Percentiles rank a stretch among this genome's conserved stretches.
Evolutionary conservation across 2,888 invertebrate species (phyloP).

Genomic region (Melinaea marsaeus): DNA sequence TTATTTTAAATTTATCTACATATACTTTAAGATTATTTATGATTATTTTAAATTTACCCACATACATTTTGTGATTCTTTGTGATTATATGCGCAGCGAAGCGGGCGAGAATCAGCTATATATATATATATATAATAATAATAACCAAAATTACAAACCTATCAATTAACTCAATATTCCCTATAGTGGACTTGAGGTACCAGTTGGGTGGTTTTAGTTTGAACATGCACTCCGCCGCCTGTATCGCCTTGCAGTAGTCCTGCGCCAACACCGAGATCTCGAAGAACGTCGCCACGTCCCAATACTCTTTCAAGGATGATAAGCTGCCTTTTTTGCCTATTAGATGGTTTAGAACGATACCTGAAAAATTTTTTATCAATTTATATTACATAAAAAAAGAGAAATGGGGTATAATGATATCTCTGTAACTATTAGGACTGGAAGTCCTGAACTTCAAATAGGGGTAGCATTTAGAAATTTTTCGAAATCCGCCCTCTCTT

Average conservation of each 20-base stretch:
- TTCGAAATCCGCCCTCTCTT: no score
- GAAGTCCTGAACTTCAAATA: no score
- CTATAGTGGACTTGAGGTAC: slow-evolving; percentile 98
- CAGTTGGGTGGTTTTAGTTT: slow-evolving; percentile 93
- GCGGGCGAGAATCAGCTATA: background rate
- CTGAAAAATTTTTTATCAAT: slow-evolving; percentile 55
- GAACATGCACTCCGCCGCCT: slow-evolving; percentile 97
- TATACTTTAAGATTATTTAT: no score
- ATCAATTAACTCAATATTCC: slow-evolving; percentile 96
- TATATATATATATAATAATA: no score
- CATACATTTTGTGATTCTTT: no score
- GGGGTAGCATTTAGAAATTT: no score
- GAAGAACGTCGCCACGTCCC: slow-evolving; percentile 99
- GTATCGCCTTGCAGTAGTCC: slow-evolving; percentile 97
- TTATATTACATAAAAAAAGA: no score
- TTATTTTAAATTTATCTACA: no score
- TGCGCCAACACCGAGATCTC: slow-evolving; percentile 98
- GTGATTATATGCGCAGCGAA: background rate
- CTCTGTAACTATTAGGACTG: no score
- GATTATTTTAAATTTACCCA: no score
- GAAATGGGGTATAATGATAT: no score
- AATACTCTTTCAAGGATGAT: slow-evolving; percentile 95
- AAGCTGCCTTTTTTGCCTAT: slow-evolving; percentile 98
- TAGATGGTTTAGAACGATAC: slow-evolving; percentile 95
- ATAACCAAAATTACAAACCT: slow-evolving; percentile 48